Percentiles rank a stretch among this genome's conserved stretches.
Evolutionary conservation across 2,797 vertebrate genomes (phyloP).

Genomic region (Megalops cyprinoides): DNA sequence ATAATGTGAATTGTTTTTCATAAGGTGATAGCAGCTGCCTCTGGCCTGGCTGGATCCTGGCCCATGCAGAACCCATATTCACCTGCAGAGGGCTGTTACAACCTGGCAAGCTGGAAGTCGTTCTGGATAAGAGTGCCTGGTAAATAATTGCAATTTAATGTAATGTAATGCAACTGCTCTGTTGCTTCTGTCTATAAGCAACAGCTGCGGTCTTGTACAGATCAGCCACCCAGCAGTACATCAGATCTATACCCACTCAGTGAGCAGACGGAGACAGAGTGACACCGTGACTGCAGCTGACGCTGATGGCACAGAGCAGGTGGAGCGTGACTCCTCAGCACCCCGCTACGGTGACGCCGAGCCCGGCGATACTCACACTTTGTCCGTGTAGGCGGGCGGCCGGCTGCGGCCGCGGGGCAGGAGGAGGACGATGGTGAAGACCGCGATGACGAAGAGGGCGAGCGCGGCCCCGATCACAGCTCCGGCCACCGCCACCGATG

Average conservation of each 20-base stretch:
- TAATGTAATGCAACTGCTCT: too few species aligned
- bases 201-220: neutral
- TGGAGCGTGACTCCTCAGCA: too few species aligned
- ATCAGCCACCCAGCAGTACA: neutral
- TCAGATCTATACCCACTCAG: neutral
- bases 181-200: neutral
- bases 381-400: constrained; percentile 69
- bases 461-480: constrained; percentile 79
- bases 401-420: constrained; percentile 70
- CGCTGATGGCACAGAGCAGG: neutral
- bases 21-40: too few species aligned
- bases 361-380: constrained; percentile 73
- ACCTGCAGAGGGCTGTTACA: too few species aligned
- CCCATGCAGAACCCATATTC: too few species aligned
- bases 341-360: too few species aligned
- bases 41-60: too few species aligned
- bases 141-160: too few species aligned
- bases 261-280: neutral
- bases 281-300: neutral
- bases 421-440: constrained; percentile 76
- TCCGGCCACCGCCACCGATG: constrained; percentile 75
- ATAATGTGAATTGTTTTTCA: too few species aligned
- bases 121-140: too few species aligned
- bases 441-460: constrained; percentile 76
- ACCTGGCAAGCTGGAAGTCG: too few species aligned